phyloP scores from a whole-genome alignment of 2,888 invertebrate species.

The Tenthredo mesomela region DNA sequence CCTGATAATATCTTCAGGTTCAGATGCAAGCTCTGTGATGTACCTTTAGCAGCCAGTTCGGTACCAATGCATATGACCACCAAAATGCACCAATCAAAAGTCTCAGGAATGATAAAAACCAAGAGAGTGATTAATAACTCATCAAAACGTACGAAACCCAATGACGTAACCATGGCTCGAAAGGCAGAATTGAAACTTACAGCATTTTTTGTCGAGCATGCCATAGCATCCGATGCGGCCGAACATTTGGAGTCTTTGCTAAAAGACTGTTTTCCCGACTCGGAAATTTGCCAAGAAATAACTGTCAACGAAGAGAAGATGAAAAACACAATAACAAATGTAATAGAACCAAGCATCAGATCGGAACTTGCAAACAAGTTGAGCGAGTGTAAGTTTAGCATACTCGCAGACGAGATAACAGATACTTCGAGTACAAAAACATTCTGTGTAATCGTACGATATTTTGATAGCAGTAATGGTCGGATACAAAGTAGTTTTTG shows the following conservation, averaged over 20 bases:
- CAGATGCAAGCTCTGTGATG: no score
- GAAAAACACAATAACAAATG: constrained; percentile 59
- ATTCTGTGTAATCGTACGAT: constrained; percentile 50
- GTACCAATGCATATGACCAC: no score
- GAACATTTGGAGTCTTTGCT: constrained; percentile 60
- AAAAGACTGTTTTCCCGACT: constrained; percentile 58
- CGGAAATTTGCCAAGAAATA: constrained; percentile 60
- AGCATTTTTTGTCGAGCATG: constrained; percentile 62
- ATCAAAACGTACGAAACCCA: no score
- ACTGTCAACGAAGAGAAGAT: constrained; percentile 59
- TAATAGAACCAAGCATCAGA: constrained; percentile 52
- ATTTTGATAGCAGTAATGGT: constrained; percentile 33
- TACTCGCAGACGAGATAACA: constrained; percentile 59
- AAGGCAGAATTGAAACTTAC: constrained; percentile 56
- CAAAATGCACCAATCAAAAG: no score
- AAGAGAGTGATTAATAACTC: no score
- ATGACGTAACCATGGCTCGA: no score
- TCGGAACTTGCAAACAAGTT: constrained; percentile 22
- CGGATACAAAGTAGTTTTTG: constrained; percentile 51
- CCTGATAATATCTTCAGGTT: no score
- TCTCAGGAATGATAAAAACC: no score
- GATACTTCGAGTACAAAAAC: constrained; percentile 51
- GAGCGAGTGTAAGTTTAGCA: constrained; percentile 53
- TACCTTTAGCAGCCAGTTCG: no score
- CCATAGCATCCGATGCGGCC: constrained; percentile 60